Evolutionary conservation across 2,113 vertebrate genomes (phyloP), one percentile per base, ranked within the genome.

Genomic region (Riparia riparia): DNA sequence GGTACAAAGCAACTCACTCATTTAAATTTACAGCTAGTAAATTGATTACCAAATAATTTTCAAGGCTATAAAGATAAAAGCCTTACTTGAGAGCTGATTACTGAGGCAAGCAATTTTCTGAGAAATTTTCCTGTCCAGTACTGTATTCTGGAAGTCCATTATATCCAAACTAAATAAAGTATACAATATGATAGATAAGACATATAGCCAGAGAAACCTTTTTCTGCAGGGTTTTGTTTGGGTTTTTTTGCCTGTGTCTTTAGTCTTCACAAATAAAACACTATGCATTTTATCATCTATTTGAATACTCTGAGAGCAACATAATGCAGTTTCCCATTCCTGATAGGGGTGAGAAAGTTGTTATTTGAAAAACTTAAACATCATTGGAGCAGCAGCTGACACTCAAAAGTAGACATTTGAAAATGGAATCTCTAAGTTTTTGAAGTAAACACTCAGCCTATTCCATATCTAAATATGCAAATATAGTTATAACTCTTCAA

Each of bases 11-110:
- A 77, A 53, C 39, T 69, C 2, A 2, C 1, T 65, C 10, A 28
- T 82, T 90, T 57, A 61, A 53, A 94, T 86, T 65, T 89, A 44
- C 13, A 61, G 28, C 37, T 61, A 17, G 17, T 77, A 91, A 81
- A 21, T 83, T 86, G 34, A 54, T 53, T 83, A 42, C 3, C 17
- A 73, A 86, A 71, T 66, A 50, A 63, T 84, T 78, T 58, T 63
- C n/a, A 83, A 70, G 32, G 9, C 6, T 85, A 84, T 53, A 53
- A 57, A 79, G 21, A 54, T 49, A 49, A 32, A 90, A 73, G 3
- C 64, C 39, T 69, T 41, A 65, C 44, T 56, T 83, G 44, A 87
- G 47, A 85, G 21, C 4, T 60, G 31, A 80, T 57, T 51, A 57
- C 16, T 34, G 39, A 37, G 44, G 19, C 10, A 61, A 82, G 47